Conservation (phyloP, 2,113 vertebrate species). For the Hylia prasina region DNA sequence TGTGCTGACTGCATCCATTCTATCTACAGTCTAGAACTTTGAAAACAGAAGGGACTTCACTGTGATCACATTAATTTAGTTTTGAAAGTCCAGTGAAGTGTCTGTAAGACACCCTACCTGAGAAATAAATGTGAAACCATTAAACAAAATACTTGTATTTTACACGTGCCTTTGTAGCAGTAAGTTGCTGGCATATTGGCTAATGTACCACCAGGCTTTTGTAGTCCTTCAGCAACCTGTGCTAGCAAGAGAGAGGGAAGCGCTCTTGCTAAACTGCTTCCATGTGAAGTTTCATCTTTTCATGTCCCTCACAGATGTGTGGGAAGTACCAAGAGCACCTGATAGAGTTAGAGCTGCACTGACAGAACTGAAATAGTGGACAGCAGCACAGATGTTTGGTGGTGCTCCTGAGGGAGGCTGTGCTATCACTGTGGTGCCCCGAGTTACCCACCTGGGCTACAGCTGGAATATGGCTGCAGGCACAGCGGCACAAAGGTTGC, state of each 20-base stretch:
- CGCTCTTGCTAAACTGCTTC: neutral
- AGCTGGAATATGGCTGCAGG: neutral
- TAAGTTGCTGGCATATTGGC: neutral
- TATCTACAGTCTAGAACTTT: neutral
- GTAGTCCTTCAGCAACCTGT: neutral
- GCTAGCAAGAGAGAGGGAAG: neutral
- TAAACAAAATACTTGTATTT: neutral
- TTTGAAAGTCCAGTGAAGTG: neutral
- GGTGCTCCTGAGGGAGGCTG: neutral
- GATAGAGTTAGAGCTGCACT: neutral
- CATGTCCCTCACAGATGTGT: neutral
- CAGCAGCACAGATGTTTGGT: neutral
- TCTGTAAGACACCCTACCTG: neutral
- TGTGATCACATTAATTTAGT: neutral
- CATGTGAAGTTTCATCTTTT: neutral
- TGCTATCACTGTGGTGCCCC: fast-evolving
- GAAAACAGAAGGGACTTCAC: neutral
- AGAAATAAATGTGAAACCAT: neutral
- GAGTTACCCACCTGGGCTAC: neutral
- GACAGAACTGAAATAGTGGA: neutral
- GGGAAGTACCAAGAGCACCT: neutral
- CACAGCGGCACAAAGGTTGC: neutral
- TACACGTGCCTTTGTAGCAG: neutral
- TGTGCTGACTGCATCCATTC: neutral
- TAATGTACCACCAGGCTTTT: neutral